Evolutionary conservation across 2,888 invertebrate genomes (phyloP), one percentile per base, ranked within the genome.

Genomic region (Epicampocera succincta): DNA sequence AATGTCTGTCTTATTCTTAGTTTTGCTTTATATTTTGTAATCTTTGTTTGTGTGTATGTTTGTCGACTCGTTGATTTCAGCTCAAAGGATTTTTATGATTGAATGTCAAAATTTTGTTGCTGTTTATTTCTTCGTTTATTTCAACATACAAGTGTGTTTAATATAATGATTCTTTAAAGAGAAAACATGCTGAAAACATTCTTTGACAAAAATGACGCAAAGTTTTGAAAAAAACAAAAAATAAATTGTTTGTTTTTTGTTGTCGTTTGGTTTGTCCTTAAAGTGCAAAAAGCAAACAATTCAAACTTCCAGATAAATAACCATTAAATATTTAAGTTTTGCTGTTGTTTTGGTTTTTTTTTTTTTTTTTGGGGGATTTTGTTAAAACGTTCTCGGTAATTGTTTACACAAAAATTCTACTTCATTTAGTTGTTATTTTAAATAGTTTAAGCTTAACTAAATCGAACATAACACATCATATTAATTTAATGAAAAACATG

Each of bases 271-370:
- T 21, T 63, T 65, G 33, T 13, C 25, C n/a, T 42, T 17, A 21
- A 48, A 44, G n/a, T 29, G 54, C 3, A 40, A 17, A 50, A 54
- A 52, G 33, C 0, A 0, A 8, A 66, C 50, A 44, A 50, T 19
- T 54, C 38, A 68, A 78, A 50, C 65, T 58, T 80, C 54, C 73
- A 76, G 68, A 78, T 78, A 81, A 76, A 80, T 60, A 84, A 80
- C 77, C 83, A 77, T 82, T 80, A 84, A 83, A 83, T 82, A 84
- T 80, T 84, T 80, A 69, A 73, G 65, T 56, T 46, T 60, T 63
- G 52, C 71, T 58, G 46, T 60, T 72, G 3, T 58, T 46, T n/a
- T n/a, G n/a, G n/a, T n/a, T n/a, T n/a, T n/a, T n/a, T n/a, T n/a
- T n/a, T n/a, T n/a, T n/a, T 6, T 15, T 38, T 54, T 46, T 50